phyloP scores from a whole-genome alignment of 1,140 invertebrate genomes.

The Steinernema feltiae region DNA sequence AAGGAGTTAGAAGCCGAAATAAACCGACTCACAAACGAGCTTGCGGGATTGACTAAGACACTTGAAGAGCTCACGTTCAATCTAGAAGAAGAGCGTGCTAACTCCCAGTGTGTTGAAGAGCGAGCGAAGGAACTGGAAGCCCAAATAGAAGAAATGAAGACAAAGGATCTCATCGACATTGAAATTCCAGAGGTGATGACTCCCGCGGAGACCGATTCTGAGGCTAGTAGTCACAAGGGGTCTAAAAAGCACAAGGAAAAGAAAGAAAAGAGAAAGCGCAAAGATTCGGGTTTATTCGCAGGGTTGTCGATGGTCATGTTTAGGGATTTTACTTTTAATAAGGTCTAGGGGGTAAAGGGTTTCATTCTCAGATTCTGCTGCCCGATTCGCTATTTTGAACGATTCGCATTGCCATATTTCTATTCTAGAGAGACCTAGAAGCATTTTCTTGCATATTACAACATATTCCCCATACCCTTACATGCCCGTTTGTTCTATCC shows the following conservation, averaged over 20 bases:
- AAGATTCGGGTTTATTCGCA: constrained; percentile 71
- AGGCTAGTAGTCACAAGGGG: constrained; percentile 75
- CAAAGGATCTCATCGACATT: constrained; percentile 41
- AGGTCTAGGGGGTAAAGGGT: background rate
- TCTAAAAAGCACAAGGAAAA: constrained; percentile 79
- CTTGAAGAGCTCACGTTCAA: constrained; percentile 55
- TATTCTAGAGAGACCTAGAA: constrained; percentile 16
- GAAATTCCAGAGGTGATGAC: constrained; percentile 26
- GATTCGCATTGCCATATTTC: constrained; percentile 1
- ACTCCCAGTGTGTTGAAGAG: constrained; percentile 60
- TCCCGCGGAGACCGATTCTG: constrained; percentile 17
- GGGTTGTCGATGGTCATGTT: constrained; percentile 42
- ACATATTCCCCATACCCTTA: no score
- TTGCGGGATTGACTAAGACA: constrained; percentile 61
- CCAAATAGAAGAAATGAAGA: constrained; percentile 75
- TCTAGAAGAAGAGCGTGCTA: constrained; percentile 57
- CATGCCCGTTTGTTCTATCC: background rate
- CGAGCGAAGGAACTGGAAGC: constrained; percentile 67
- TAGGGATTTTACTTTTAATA: background rate
- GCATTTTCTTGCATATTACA: no score
- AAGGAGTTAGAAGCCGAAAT: constrained; percentile 35
- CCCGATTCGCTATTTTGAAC: background rate
- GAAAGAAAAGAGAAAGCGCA: constrained; percentile 78
- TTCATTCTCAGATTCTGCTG: background rate
- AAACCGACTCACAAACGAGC: constrained; percentile 59